These are phyloP conservation scores for Margaritifera margaritifera DNA, from an alignment of 2,888 invertebrate species.

Conservation along the genomic window DNA sequence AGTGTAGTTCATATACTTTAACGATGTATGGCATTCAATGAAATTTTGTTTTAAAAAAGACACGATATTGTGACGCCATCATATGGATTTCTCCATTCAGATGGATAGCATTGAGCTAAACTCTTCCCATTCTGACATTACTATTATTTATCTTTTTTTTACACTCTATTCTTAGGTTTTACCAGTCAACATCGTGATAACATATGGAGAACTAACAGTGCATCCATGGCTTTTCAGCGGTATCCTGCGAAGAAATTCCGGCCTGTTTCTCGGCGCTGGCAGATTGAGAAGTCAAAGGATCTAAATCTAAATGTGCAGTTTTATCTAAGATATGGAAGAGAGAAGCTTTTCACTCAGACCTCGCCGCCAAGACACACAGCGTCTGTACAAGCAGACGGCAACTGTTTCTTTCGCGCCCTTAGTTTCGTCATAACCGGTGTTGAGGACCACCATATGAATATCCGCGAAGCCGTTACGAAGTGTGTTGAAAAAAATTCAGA, in stretches of 20 bases:
- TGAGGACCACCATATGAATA: conserved; percentile 43
- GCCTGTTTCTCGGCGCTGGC: conserved; percentile 41
- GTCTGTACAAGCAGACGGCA: conserved; percentile 40
- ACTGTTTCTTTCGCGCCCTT: conserved; percentile 54
- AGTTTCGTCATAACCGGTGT: conserved; percentile 42
- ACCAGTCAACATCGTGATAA: no score
- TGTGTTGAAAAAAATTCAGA: conserved; percentile 45
- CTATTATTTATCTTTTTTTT: no score
- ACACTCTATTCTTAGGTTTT: no score
- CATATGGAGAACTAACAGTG: no score
- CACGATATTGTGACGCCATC: no score
- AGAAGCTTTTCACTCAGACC: conserved; percentile 32
- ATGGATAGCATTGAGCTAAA: no score
- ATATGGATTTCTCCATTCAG: no score
- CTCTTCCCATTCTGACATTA: no score
- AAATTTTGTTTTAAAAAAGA: no score
- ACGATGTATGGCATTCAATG: no score
- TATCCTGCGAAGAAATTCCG: conserved; percentile 22
- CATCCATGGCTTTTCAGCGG: no score
- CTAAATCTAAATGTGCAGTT: conserved; percentile 33
- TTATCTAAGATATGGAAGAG: conserved; percentile 31
- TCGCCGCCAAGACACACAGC: conserved; percentile 40
- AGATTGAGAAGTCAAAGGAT: conserved; percentile 26
- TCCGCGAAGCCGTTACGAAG: conserved; percentile 40
- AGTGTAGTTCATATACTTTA: no score